Evolutionary conservation across 2,888 invertebrate genomes (phyloP), one percentile per base, ranked within the genome.

Genomic region (Chrysomela aeneicollis): DNA sequence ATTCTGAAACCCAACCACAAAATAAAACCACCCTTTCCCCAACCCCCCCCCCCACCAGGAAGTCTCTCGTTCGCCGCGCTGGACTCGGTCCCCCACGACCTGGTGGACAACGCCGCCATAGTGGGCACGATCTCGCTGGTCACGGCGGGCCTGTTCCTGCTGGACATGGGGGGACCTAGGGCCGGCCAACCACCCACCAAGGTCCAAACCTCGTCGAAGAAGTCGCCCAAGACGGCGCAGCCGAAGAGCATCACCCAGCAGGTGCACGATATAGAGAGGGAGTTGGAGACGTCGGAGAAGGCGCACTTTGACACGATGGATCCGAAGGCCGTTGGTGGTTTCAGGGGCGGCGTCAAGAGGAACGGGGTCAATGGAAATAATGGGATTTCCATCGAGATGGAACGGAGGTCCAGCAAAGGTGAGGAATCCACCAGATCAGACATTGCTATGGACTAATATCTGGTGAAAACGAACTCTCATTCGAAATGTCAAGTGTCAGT

Each of bases 91-190:
- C 91, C 91, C 0, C 83, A 84, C 10, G 86, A 88, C 63, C 82
- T 92, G 72, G 82, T 90, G 22, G 90, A 90, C 74, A 92, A 92
- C 79, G 91, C 91, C 0, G 88, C 90, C 0, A 87, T 91, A 12
- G 85, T 92, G 17, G 92, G 92, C 2, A 85, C 87, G 1, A 81
- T 92, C 12, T 88, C 91, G 1, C 82, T 92, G 19, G 73, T 89
- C 1, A 90, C 89, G 1, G 91, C 89, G 0, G 86, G 88, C 0
- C 82, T 91, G 1, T 92, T 92, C 82, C 85, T 91, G 26, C 78
- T 89, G 32, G 92, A 92, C 79, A 84, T 91, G 62, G 87, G 87
- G 77, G 88, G 87, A 0, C 88, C 88, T 1, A 86, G 85, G 74
- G 84, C 82, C 0, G 78, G n/a, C n/a, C n/a, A 82, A 58, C 81